These are phyloP conservation scores for Sebastes matsubarae DNA, from an alignment of 2,797 vertebrate species.

Conservation along the genomic window DNA sequence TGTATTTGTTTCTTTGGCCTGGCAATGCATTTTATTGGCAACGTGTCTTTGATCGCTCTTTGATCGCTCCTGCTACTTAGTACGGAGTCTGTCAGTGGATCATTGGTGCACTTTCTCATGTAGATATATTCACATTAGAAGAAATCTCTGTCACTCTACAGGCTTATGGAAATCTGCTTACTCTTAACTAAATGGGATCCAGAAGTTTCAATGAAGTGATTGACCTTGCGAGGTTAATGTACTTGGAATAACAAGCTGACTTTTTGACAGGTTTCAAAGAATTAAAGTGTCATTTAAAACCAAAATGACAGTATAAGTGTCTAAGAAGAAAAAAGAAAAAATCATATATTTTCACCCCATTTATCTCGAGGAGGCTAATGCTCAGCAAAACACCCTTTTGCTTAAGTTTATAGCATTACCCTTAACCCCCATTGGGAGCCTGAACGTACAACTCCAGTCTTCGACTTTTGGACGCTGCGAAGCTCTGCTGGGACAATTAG, in stretches of 20 bases:
- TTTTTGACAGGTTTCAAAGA: background rate
- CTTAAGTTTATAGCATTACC: slow-evolving; percentile 6
- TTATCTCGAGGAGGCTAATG: background rate
- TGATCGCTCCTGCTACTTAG: background rate
- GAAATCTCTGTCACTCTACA: background rate
- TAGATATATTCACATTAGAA: background rate
- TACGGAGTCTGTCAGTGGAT: background rate
- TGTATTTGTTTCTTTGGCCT: background rate
- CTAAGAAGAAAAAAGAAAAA: background rate
- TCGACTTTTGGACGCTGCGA: background rate
- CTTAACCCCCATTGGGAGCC: slow-evolving; percentile 12
- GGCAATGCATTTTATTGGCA: background rate
- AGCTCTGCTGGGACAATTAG: slow-evolving; percentile 38
- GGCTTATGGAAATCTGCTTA: background rate
- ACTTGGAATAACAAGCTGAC: background rate
- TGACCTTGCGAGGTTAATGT: background rate
- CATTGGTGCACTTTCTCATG: background rate
- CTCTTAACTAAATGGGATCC: background rate
- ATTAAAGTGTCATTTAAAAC: background rate
- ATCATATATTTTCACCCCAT: background rate
- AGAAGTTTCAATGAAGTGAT: background rate
- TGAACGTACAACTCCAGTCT: background rate
- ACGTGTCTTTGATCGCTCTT: background rate
- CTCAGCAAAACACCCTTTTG: background rate
- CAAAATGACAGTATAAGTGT: background rate